phyloP scores from a whole-genome alignment of 2,888 invertebrate genomes.

The Camponotus fellah region DNA sequence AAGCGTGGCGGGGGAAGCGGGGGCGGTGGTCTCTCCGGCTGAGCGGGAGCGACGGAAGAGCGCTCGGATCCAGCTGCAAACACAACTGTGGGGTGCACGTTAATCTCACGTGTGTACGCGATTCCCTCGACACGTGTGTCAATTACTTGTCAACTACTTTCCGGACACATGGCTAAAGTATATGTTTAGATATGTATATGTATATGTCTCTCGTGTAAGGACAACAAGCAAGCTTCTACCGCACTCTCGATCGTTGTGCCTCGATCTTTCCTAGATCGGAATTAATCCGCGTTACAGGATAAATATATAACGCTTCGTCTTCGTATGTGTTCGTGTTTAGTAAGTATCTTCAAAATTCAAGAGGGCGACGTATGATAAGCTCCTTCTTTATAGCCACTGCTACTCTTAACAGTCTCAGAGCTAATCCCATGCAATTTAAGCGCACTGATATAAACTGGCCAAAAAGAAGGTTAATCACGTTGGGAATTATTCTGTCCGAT shows the following conservation, averaged over 20 bases:
- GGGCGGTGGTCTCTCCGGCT: conserved; percentile 92
- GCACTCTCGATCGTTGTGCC: not conserved
- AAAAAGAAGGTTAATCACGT: conserved; percentile 41
- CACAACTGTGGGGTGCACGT: conserved; percentile 82
- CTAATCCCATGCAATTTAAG: conserved; percentile 58
- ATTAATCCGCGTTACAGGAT: not conserved
- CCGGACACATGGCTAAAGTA: conserved; percentile 5
- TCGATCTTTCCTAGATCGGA: conserved; percentile 5
- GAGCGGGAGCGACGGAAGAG: conserved; percentile 93
- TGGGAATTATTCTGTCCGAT: not conserved
- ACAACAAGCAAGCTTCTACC: conserved; percentile 43
- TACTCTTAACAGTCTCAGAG: conserved; percentile 41
- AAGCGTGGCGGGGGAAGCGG: conserved; percentile 93
- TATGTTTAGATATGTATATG: not conserved
- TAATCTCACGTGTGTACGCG: conserved; percentile 62
- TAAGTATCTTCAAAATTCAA: not conserved
- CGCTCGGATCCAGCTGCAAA: conserved; percentile 94
- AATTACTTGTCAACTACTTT: conserved; percentile 26
- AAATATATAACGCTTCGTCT: not conserved
- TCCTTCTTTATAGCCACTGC: conserved; percentile 51
- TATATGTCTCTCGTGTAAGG: conserved; percentile 17
- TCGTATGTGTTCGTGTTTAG: not conserved
- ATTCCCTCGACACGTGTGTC: not conserved
- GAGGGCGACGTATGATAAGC: not conserved
- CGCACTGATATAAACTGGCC: conserved; percentile 27